Conservation (phyloP, 2,888 invertebrate genomes). For the Galeopsomyia nigrocyanea region DNA sequence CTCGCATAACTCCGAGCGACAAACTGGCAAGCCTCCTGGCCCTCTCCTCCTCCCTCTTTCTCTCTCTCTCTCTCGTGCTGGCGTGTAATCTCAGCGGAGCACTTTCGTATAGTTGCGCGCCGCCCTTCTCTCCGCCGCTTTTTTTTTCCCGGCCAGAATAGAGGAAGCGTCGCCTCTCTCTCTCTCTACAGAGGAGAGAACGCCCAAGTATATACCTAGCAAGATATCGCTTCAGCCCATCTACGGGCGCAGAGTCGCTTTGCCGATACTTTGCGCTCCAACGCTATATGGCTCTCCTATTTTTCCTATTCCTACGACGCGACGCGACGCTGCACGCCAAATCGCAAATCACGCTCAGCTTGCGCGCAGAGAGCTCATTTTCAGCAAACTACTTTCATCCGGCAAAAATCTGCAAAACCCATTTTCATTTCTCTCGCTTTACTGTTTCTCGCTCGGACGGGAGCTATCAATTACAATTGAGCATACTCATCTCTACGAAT, state of each 20-base stretch:
- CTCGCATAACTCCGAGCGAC: conserved; percentile 61
- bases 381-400: too few species aligned
- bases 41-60: too few species aligned
- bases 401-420: too few species aligned
- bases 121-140: conserved; percentile 17
- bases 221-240: conserved; percentile 52
- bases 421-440: too few species aligned
- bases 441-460: too few species aligned
- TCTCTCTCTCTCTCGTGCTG: not conserved
- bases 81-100: conserved; percentile 56
- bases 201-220: conserved; percentile 7
- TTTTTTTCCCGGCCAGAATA: conserved; percentile 31
- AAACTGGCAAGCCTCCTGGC: conserved; percentile 57
- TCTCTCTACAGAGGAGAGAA: too few species aligned
- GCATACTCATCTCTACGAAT: too few species aligned
- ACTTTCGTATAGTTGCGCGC: conserved; percentile 50
- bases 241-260: conserved; percentile 45
- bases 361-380: too few species aligned
- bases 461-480: too few species aligned
- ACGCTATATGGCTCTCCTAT: conserved; percentile 13
- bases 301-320: conserved; percentile 11
- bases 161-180: conserved; percentile 15
- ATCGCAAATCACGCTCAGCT: conserved; percentile 37
- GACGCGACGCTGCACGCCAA: not conserved
- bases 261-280: conserved; percentile 41